These are phyloP conservation scores for Ailurus styani DNA, from an alignment of 2,113 vertebrate species.

Conservation along the genomic window DNA sequence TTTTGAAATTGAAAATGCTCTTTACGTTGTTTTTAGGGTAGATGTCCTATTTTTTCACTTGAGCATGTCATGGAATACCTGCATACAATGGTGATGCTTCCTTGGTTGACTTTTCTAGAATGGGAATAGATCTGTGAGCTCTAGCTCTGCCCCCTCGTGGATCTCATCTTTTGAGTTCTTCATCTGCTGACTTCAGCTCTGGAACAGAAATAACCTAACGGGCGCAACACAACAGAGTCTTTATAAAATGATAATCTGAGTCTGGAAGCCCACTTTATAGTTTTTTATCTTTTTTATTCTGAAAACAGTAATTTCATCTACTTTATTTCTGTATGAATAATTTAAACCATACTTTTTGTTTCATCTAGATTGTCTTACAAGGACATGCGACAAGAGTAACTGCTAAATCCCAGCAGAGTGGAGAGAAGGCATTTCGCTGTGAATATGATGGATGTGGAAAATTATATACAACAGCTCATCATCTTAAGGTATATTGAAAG, in stretches of 20 bases:
- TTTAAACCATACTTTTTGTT: conserved; percentile 5
- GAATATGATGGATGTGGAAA: conserved; percentile 98
- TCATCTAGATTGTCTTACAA: conserved; percentile 93
- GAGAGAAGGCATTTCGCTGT: conserved; percentile 97
- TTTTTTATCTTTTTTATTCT: conserved; percentile 28
- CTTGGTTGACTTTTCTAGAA: background rate
- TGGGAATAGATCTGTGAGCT: background rate
- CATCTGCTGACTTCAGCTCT: background rate
- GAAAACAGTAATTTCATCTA: conserved; percentile 27
- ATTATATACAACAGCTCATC: conserved; percentile 97
- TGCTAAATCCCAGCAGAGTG: conserved; percentile 89
- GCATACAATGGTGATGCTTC: background rate
- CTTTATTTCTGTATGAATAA: conserved; percentile 7
- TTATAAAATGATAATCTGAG: background rate
- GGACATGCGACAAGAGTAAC: conserved; percentile 88
- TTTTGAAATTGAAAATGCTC: conserved; percentile 32
- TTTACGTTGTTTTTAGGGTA: background rate
- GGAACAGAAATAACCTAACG: background rate
- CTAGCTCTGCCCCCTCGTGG: background rate
- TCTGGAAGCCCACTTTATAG: background rate
- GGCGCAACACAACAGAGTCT: background rate
- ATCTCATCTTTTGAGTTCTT: background rate
- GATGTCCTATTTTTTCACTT: background rate
- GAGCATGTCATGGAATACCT: background rate
- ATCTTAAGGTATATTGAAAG: conserved; percentile 88